A percentile compares a stretch with the other conserved stretches of the same genome.
Conservation (phyloP, 2,888 invertebrate species). For the Incurvaria masculella region DNA sequence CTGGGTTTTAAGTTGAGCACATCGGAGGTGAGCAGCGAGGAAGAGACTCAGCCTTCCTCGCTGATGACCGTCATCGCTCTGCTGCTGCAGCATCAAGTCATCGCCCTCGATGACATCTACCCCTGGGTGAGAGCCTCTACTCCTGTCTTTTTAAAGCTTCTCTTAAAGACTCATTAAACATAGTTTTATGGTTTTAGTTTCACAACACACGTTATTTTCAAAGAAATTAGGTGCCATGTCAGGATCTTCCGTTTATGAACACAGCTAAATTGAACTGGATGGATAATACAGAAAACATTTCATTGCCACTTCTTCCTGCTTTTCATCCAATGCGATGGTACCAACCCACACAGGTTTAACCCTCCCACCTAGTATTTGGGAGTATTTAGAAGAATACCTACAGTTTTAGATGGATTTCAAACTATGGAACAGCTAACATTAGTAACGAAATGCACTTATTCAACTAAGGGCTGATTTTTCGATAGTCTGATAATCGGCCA, state of each 20-base stretch:
- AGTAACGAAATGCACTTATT: too few relatives aligned
- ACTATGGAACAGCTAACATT: too few relatives aligned
- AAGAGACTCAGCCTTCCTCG: conserved; percentile 70
- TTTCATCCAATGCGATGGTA: too few relatives aligned
- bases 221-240: too few relatives aligned
- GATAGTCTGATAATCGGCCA: too few relatives aligned
- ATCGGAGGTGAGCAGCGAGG: conserved; percentile 52
- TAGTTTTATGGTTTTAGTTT: conserved; percentile 1
- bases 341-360: too few relatives aligned
- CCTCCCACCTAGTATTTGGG: not conserved
- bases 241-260: too few relatives aligned
- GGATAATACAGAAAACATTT: too few relatives aligned
- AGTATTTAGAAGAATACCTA: not conserved
- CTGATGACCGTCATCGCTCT: conserved; percentile 88
- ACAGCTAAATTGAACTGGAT: too few relatives aligned
- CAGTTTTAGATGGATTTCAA: too few relatives aligned
- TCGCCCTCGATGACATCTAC: conserved; percentile 85
- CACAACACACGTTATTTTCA: conserved; percentile 7
- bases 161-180: not conserved
- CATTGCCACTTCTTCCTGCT: not conserved
- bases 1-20: conserved; percentile 89
- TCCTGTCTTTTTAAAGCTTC: too few relatives aligned
- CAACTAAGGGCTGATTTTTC: too few relatives aligned
- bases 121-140: conserved; percentile 69
- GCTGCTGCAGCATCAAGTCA: conserved; percentile 82